These are phyloP conservation scores for Megathymus violae DNA, from an alignment of 1,140 invertebrate species.

Conservation along the genomic window DNA sequence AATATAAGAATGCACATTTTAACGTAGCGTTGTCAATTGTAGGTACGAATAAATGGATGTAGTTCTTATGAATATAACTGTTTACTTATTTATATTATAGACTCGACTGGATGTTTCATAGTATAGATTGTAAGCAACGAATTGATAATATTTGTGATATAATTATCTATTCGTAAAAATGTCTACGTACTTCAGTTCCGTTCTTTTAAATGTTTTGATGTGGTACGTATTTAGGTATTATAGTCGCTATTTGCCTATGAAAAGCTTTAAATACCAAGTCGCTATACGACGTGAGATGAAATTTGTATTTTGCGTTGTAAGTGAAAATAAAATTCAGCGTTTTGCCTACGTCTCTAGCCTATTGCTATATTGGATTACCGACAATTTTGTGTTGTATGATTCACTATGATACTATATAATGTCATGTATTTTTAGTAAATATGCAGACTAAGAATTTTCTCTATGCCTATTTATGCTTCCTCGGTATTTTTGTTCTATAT, in stretches of 20 bases:
- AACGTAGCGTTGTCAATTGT: slow-evolving; percentile 57
- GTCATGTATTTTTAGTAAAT: too few species aligned
- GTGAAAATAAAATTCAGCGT: not conserved
- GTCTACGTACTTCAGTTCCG: slow-evolving; percentile 34
- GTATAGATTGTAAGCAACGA: slow-evolving; percentile 43
- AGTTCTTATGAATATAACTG: slow-evolving; percentile 53
- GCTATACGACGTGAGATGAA: slow-evolving; percentile 22
- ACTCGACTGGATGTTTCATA: slow-evolving; percentile 41
- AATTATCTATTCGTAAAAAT: slow-evolving; percentile 42
- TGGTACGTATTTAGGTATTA: slow-evolving; percentile 41
- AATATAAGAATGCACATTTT: slow-evolving; percentile 27
- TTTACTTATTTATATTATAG: too few species aligned
- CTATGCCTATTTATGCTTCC: too few species aligned
- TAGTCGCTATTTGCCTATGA: slow-evolving; percentile 41
- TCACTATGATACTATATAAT: too few species aligned
- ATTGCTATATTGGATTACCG: not conserved
- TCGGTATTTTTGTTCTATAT: too few species aligned
- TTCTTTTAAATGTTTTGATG: slow-evolving; percentile 45
- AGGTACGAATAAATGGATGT: slow-evolving; percentile 41
- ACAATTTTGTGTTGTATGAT: too few species aligned
- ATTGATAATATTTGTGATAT: slow-evolving; percentile 52
- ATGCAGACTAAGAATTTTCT: too few species aligned
- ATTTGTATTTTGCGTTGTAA: slow-evolving; percentile 1
- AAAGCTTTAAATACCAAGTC: slow-evolving; percentile 50
- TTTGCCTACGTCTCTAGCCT: not conserved